Percentiles rank a stretch among this genome's conserved stretches.
Conservation (phyloP, 1,140 invertebrate genomes). For the Coboldia fuscipes region DNA sequence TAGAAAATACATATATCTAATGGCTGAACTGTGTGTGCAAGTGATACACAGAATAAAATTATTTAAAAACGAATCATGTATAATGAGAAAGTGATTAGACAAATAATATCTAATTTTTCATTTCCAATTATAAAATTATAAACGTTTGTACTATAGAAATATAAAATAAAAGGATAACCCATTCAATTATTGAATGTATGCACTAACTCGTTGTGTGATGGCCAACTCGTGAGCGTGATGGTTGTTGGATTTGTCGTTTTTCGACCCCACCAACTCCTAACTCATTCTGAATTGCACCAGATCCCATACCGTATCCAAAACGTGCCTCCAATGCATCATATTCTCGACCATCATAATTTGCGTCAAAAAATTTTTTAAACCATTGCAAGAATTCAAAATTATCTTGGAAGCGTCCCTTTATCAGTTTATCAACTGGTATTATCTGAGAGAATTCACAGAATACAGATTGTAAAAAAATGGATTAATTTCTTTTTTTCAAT, state of each 20-base stretch:
- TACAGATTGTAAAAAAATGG: background rate
- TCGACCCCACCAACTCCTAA: slow-evolving; percentile 10
- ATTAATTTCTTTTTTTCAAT: background rate
- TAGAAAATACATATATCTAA: too few species aligned
- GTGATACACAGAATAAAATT: too few species aligned
- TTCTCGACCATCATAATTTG: slow-evolving; percentile 90
- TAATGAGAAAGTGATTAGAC: too few species aligned
- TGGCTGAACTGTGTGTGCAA: too few species aligned
- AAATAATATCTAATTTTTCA: too few species aligned
- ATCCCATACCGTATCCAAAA: slow-evolving; percentile 46
- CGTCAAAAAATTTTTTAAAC: slow-evolving; percentile 99
- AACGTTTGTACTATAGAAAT: too few species aligned
- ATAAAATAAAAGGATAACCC: too few species aligned
- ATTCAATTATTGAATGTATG: too few species aligned
- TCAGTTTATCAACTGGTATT: slow-evolving; percentile 91
- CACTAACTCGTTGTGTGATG: too few species aligned
- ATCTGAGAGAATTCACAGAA: slow-evolving; percentile 39
- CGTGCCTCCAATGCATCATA: slow-evolving; percentile 83
- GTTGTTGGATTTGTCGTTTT: slow-evolving; percentile 24
- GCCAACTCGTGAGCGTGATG: too few species aligned
- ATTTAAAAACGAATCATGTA: too few species aligned
- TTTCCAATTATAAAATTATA: too few species aligned
- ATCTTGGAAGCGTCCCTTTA: slow-evolving; percentile 96
- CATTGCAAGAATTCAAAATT: slow-evolving; percentile 99
- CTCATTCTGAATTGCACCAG: slow-evolving; percentile 18